These are phyloP conservation scores for Hoplodrina blanda DNA, from an alignment of 2,888 invertebrate species.

Conservation along the genomic window DNA sequence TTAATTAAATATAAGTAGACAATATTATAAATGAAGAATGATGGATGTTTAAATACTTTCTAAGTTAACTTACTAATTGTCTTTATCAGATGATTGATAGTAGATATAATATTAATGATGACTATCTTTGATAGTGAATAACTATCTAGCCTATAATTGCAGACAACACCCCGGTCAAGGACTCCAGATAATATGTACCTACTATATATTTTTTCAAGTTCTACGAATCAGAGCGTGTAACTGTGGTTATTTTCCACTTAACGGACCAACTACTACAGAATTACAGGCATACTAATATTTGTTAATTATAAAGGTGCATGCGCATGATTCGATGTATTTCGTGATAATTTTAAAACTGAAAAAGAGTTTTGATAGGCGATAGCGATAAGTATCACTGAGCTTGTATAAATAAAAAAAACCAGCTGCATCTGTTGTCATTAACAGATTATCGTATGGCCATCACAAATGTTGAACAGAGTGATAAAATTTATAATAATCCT, in stretches of 20 bases:
- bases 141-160: conserved; percentile 31
- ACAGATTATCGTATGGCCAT: neutral
- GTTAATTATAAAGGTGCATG: neutral
- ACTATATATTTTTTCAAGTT: conserved; percentile 5
- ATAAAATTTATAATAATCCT: neutral
- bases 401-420: neutral
- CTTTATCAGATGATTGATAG: conserved; percentile 28
- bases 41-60: neutral
- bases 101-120: conserved; percentile 11
- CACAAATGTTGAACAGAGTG: neutral
- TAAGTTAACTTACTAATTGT: conserved; percentile 4
- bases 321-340: neutral
- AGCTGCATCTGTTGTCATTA: neutral
- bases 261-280: neutral
- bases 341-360: neutral
- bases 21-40: neutral
- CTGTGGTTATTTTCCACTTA: conserved; percentile 13
- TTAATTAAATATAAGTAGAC: neutral
- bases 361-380: conserved; percentile 6
- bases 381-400: neutral
- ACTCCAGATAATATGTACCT: conserved; percentile 10
- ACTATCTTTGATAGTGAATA: conserved; percentile 21
- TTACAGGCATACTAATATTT: neutral
- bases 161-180: conserved; percentile 21
- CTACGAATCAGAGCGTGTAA: conserved; percentile 2